Evolutionary conservation across 1,140 invertebrate genomes (phyloP).

Genomic region (Procambarus clarkii): DNA sequence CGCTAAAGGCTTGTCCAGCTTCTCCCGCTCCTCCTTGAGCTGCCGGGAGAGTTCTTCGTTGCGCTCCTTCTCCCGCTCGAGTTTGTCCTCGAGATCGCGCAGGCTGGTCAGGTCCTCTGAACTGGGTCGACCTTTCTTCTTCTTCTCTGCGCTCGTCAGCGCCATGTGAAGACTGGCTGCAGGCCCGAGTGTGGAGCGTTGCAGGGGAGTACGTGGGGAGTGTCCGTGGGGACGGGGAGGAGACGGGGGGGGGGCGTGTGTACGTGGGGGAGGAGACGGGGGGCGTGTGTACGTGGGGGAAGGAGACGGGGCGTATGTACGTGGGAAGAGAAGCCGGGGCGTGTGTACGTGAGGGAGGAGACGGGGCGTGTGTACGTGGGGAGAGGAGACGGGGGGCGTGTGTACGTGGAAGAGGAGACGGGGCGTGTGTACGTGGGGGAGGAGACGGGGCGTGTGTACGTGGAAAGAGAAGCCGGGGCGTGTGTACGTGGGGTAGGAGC

Average conservation of each 20-base stretch:
- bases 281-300: not conserved
- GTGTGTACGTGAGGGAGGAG: not conserved
- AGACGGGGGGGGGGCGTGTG: no score
- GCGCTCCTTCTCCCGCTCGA: conserved; percentile 69
- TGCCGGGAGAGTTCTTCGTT: conserved; percentile 71
- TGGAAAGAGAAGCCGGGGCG: not conserved
- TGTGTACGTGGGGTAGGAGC: not conserved
- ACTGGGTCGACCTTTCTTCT: conserved; percentile 48
- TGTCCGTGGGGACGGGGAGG: no score
- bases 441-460: not conserved
- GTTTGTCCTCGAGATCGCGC: conserved; percentile 70
- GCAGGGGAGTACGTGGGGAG: not conserved
- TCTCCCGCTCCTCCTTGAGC: conserved; percentile 72
- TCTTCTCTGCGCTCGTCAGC: conserved; percentile 59
- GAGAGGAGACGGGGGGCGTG: not conserved
- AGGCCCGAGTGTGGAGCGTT: not conserved
- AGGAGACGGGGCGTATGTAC: not conserved
- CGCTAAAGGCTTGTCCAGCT: conserved; percentile 53
- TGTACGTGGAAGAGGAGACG: not conserved
- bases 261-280: not conserved
- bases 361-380: not conserved
- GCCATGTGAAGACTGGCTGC: conserved; percentile 62
- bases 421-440: not conserved
- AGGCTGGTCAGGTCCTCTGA: conserved; percentile 61
- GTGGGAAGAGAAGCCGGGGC: not conserved